phyloP scores from a whole-genome alignment of 2,888 invertebrate species.

The Eupithecia dodoneata region DNA sequence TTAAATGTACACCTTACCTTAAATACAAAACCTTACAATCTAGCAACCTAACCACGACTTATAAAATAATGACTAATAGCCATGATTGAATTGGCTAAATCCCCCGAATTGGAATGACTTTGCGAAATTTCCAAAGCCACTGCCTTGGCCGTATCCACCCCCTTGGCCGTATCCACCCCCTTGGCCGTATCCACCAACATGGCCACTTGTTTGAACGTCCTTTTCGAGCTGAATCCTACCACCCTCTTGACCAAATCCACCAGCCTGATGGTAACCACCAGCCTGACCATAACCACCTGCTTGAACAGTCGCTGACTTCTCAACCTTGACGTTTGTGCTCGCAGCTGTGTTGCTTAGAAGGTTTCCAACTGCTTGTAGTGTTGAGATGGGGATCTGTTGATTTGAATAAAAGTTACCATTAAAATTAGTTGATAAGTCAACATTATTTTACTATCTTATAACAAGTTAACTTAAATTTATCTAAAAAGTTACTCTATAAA shows the following conservation, averaged over 20 bases:
- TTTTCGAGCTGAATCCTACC: constrained; percentile 12
- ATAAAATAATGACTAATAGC: constrained; percentile 15
- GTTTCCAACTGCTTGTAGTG: constrained; percentile 85
- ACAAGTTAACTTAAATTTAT: not conserved
- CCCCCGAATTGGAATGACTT: constrained; percentile 11
- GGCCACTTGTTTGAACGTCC: constrained; percentile 3
- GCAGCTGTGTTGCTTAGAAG: constrained; percentile 82
- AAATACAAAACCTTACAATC: constrained; percentile 16
- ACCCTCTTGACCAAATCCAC: constrained; percentile 13
- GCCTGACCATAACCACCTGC: constrained; percentile 61
- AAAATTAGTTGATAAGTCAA: not conserved
- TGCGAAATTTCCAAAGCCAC: constrained; percentile 21
- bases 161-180: constrained; percentile 3
- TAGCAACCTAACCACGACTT: not conserved
- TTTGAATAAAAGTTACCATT: constrained; percentile 9
- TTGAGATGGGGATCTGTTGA: constrained; percentile 86
- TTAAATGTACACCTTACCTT: constrained; percentile 18
- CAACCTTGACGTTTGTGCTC: constrained; percentile 70
- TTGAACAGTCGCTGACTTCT: constrained; percentile 72
- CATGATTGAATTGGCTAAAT: constrained; percentile 10
- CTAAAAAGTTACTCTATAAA: not conserved
- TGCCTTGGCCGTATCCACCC: constrained; percentile 8
- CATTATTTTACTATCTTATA: not conserved
- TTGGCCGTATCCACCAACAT: constrained; percentile 11
- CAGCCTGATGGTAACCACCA: constrained; percentile 21